Evolutionary conservation across 2,113 vertebrate species (phyloP).

Genomic region (Zapornia atra): DNA sequence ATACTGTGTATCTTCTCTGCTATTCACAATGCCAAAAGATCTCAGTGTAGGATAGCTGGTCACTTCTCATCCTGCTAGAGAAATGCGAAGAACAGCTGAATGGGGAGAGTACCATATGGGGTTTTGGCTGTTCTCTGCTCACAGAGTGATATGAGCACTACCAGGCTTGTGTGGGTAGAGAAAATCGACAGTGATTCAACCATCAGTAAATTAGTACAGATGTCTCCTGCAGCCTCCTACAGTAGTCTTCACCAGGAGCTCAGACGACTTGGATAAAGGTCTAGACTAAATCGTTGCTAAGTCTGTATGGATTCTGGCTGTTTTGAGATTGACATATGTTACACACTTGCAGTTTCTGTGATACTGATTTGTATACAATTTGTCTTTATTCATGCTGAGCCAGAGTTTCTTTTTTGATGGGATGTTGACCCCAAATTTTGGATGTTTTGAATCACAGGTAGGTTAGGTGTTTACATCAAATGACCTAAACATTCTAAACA

Average conservation of each 20-base stretch:
- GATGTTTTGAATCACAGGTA: neutral
- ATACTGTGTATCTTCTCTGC: neutral
- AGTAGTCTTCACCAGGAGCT: constrained; percentile 15
- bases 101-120: neutral
- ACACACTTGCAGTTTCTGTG: neutral
- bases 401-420: neutral
- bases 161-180: constrained; percentile 38
- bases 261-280: constrained; percentile 26
- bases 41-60: neutral
- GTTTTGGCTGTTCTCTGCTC: neutral
- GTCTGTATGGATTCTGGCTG: constrained; percentile 34
- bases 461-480: neutral
- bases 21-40: neutral
- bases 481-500: neutral
- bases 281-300: constrained; percentile 19
- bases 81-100: neutral
- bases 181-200: constrained; percentile 5
- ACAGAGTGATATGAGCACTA: neutral
- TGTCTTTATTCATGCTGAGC: neutral
- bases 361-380: neutral
- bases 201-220: constrained; percentile 52
- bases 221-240: constrained; percentile 41
- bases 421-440: neutral
- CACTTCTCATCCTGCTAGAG: neutral
- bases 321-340: constrained; percentile 9